Evolutionary conservation across 2,888 invertebrate genomes (phyloP).

Genomic region (Ichneumoninae sp.): DNA sequence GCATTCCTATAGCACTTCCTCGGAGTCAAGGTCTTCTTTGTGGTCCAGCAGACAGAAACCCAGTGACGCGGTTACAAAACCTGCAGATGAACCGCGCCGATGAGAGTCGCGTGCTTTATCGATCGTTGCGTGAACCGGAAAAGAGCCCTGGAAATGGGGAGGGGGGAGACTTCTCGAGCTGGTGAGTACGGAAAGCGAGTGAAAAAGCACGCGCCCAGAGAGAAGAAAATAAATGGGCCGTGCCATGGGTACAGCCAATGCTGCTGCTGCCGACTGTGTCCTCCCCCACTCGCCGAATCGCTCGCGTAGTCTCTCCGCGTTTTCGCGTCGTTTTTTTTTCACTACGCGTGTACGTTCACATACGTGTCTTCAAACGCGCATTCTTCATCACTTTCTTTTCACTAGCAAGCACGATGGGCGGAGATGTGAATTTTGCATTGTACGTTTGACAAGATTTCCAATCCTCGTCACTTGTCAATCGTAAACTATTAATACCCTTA

Average conservation of each 20-base stretch:
- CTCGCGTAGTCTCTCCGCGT: slow-evolving; percentile 11
- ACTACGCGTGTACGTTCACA: not conserved
- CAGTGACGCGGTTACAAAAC: not conserved
- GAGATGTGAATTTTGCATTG: not conserved
- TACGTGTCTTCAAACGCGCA: not conserved
- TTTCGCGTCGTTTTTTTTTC: not conserved
- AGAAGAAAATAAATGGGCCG: slow-evolving; percentile 44
- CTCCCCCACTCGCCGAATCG: not conserved
- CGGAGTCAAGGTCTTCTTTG: not conserved
- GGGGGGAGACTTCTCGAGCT: slow-evolving; percentile 31
- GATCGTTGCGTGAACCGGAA: slow-evolving; percentile 46
- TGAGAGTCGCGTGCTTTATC: slow-evolving; percentile 48
- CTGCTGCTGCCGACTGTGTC: not conserved
- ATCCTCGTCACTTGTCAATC: not conserved
- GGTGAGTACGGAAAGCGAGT: slow-evolving; percentile 10
- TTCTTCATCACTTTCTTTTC: not conserved
- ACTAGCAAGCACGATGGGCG: not conserved
- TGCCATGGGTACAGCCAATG: slow-evolving; percentile 26
- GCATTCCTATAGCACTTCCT: not conserved
- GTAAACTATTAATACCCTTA: not conserved
- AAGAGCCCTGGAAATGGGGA: slow-evolving; percentile 36
- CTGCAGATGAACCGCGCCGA: slow-evolving; percentile 25
- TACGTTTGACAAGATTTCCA: not conserved
- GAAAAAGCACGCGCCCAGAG: slow-evolving; percentile 32
- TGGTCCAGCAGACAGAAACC: not conserved